Base-by-base conservation (phyloP, 2,888 invertebrate genomes). In the Eilema caniola region DNA sequence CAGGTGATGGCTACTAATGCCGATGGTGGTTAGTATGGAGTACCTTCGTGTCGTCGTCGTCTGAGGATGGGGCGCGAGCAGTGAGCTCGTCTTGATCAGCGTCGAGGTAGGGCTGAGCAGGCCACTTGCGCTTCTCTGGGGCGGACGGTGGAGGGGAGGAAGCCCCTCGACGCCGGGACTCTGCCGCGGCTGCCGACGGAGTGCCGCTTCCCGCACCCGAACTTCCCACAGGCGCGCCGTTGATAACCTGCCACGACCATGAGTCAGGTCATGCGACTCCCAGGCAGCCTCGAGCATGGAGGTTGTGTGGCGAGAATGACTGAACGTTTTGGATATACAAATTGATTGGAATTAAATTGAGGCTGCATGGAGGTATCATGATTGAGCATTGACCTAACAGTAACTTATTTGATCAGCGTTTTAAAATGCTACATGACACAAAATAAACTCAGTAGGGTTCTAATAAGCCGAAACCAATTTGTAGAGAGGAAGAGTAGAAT, bases 121-220 rank as follows among this genome's bases (percentile, higher is more conserved):
- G 97, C 97, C 92, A 97, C 97, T 85, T 98, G 96, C 93, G 98
- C 97, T 93, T 97, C 97, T 72, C 97, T 96, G 83, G 96, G 90
- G 88, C 96, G 91, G 80, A 93, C 95, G 94, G 86, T 90, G 87
- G 96, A 90, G 95, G 93, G n/a, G 94, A 93, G 71, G 93, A 94
- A 56, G 93, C 95, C 57, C 91, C 93, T 75, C 93, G 91, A 60
- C 90, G 94, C 84, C 90, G 93, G 71, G 91, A 92, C 86, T 91
- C 92, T 62, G 87, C 85, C 79, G 83, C 80, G 76, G 80, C 79
- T 69, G 81, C 85, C 74, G 70, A 53, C 75, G 72, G 79, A 68
- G 79, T 85, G 72, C 80, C 82, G 69, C 81, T 66, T n/a, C 64
- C 82, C 74, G 86, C 80, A 70, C 89, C 89, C 85, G 86, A 82